Conservation (phyloP, 2,113 vertebrate genomes). For the Oreotragus oreotragus region DNA sequence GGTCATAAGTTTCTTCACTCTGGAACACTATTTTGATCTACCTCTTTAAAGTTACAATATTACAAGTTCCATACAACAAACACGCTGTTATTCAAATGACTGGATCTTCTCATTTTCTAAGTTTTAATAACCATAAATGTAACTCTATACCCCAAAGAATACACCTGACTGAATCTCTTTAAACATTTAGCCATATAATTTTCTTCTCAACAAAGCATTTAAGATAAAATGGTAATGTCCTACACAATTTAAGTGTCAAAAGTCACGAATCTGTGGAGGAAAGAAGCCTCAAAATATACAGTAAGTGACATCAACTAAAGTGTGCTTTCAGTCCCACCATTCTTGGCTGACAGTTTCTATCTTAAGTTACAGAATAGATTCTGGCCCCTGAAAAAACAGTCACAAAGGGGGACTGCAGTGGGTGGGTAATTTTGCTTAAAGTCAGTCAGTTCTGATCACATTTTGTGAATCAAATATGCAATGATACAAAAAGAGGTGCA, state of each 20-base stretch:
- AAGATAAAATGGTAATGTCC: conserved; percentile 28
- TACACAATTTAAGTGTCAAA: conserved; percentile 35
- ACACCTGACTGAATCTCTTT: neutral
- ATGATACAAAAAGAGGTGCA: neutral
- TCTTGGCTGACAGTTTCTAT: neutral
- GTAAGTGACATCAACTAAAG: neutral
- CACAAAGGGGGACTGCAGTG: neutral
- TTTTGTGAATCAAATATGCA: neutral
- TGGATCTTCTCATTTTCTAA: conserved; percentile 12
- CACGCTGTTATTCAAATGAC: neutral
- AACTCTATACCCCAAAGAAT: neutral
- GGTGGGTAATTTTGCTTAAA: neutral
- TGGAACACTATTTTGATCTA: neutral
- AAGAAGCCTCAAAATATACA: neutral
- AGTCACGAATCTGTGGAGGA: neutral
- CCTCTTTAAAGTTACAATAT: neutral
- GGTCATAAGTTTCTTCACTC: neutral
- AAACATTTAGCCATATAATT: neutral
- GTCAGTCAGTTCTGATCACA: neutral
- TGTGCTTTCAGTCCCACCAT: neutral
- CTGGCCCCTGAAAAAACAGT: neutral
- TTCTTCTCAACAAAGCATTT: conserved; percentile 17
- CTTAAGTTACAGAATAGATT: neutral
- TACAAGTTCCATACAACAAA: neutral
- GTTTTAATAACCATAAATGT: conserved; percentile 25